Evolutionary conservation across 2,797 vertebrate genomes (phyloP).

Genomic region (Poecile montanus): DNA sequence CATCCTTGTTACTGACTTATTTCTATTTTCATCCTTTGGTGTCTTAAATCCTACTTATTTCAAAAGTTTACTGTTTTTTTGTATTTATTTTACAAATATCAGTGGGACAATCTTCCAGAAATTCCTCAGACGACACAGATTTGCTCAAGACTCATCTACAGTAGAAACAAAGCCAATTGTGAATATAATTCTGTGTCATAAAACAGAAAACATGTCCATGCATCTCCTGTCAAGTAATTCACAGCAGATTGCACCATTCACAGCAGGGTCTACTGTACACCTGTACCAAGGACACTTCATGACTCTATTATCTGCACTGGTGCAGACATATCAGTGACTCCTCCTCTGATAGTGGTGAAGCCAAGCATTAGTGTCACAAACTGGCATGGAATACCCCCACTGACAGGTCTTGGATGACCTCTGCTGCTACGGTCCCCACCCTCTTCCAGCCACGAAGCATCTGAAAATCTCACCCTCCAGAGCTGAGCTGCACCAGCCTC

Average conservation of each 20-base stretch:
- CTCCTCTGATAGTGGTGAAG: rapidly evolving
- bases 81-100: neutral
- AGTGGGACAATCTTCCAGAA: neutral
- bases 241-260: neutral
- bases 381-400: neutral
- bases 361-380: neutral
- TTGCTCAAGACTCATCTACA: neutral
- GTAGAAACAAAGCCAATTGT: neutral
- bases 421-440: neutral
- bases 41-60: neutral
- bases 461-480: neutral
- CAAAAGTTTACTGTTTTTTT: neutral
- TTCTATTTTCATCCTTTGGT: neutral
- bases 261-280: neutral
- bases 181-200: neutral
- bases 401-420: neutral
- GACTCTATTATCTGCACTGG: neutral
- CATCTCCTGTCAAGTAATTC: neutral
- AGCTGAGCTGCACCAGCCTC: neutral
- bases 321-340: neutral
- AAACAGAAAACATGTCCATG: neutral
- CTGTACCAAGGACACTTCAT: neutral
- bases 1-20: neutral
- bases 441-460: neutral
- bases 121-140: neutral